These are phyloP conservation scores for Rhincodon typus DNA, from an alignment of 2,797 vertebrate species.

Conservation along the genomic window DNA sequence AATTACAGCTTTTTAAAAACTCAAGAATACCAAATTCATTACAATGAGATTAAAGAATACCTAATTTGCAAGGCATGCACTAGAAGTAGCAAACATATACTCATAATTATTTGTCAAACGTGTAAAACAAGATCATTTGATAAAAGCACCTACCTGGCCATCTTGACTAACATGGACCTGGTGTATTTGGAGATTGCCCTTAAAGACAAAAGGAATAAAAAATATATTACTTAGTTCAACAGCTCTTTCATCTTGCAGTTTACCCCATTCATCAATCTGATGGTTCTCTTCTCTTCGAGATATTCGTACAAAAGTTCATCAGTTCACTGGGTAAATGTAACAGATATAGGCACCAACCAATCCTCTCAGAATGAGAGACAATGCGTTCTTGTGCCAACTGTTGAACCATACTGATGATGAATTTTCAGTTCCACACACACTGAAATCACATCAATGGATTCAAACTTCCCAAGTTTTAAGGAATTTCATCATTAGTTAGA, in stretches of 20 bases:
- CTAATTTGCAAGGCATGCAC: background rate
- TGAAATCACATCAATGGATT: background rate
- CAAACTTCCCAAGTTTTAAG: background rate
- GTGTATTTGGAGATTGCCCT: conserved; percentile 98
- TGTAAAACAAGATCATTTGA: background rate
- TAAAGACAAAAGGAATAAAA: conserved; percentile 45
- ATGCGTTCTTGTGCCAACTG: background rate
- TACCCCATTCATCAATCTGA: background rate
- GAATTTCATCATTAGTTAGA: background rate
- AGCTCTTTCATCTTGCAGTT: background rate
- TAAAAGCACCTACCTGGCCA: conserved; percentile 77
- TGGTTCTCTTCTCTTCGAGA: background rate
- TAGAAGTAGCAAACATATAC: background rate
- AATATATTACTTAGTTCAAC: conserved; percentile 25
- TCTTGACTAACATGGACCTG: conserved; percentile 97
- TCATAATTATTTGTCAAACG: background rate
- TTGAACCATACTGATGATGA: background rate
- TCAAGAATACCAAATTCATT: background rate
- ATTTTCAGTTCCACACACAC: background rate
- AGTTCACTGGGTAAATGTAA: background rate
- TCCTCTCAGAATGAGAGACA: background rate
- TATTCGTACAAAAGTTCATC: background rate
- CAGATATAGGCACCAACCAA: background rate
- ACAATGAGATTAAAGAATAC: background rate
- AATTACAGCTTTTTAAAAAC: background rate